Conservation (phyloP, 1,140 invertebrate species). For the Penaeus indicus region DNA sequence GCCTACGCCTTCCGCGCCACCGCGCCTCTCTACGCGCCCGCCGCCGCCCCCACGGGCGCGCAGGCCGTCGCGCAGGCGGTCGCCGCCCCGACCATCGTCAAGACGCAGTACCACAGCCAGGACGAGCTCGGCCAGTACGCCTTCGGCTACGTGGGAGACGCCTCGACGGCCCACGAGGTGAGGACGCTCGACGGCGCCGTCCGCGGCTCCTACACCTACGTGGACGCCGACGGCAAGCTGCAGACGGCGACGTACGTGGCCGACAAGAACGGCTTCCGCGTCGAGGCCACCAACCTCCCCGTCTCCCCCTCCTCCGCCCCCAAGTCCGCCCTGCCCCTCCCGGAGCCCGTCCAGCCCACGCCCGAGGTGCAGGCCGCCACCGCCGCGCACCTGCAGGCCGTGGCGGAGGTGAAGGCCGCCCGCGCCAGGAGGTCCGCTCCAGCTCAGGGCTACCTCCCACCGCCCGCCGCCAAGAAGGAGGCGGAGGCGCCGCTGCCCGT, state of each 20-base stretch:
- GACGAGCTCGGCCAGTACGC: conserved; percentile 71
- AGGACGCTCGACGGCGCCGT: conserved; percentile 64
- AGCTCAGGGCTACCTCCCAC: neutral
- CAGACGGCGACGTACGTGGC: conserved; percentile 66
- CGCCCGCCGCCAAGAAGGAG: neutral
- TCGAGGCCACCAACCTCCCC: conserved; percentile 63
- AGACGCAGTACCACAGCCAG: conserved; percentile 66
- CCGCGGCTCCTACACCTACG: conserved; percentile 65
- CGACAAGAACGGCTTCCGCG: conserved; percentile 63
- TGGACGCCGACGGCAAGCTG: conserved; percentile 65
- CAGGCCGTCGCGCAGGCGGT: neutral
- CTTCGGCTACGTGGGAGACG: conserved; percentile 75
- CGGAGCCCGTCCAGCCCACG: conserved; percentile 63
- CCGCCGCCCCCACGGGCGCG: neutral
- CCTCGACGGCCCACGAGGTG: conserved; percentile 64
- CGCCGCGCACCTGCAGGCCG: conserved; percentile 67
- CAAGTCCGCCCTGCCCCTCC: neutral
- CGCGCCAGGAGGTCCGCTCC: conserved; percentile 23
- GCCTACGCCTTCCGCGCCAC: conserved; percentile 65
- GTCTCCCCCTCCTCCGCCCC: conserved; percentile 21
- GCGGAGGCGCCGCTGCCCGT: too few relatives aligned
- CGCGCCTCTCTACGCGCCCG: conserved; percentile 10
- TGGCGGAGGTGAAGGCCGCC: conserved; percentile 65
- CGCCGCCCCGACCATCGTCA: conserved; percentile 37
- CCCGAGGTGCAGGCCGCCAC: conserved; percentile 68